These are phyloP conservation scores for Pantherophis guttatus DNA, from an alignment of 2,113 vertebrate species.

Conservation along the genomic window DNA sequence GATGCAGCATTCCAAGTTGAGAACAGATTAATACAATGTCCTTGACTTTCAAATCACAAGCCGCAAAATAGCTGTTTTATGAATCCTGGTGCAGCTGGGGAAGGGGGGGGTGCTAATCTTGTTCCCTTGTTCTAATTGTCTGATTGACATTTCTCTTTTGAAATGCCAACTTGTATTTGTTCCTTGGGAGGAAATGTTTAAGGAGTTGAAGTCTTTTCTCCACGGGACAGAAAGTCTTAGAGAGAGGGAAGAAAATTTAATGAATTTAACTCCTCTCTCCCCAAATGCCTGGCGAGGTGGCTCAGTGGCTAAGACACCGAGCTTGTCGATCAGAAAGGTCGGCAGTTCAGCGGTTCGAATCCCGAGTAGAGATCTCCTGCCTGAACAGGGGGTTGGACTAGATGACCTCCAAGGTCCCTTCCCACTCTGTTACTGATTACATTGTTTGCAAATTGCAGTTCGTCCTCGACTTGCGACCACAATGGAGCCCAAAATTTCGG, in stretches of 20 bases:
- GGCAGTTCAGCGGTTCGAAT: no score
- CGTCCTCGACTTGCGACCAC: no score
- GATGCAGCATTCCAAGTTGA: not conserved
- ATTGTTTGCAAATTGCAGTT: no score
- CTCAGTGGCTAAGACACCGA: no score
- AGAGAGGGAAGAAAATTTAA: not conserved
- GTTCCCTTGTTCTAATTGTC: not conserved
- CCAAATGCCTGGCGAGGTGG: not conserved
- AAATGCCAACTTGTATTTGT: not conserved
- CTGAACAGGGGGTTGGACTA: no score
- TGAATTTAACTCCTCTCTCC: not conserved
- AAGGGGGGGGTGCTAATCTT: not conserved
- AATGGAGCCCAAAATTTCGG: no score
- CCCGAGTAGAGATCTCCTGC: no score
- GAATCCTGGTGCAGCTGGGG: not conserved
- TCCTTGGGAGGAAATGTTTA: not conserved
- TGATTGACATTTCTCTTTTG: not conserved
- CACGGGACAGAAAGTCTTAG: not conserved
- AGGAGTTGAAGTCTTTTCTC: not conserved
- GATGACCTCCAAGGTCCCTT: no score
- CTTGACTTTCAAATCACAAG: not conserved
- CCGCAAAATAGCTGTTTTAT: not conserved
- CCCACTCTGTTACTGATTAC: no score
- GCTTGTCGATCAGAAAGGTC: no score
- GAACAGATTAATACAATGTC: not conserved